A percentile compares a stretch with the other conserved stretches of the same genome.
Conservation (phyloP, 2,113 vertebrate species). For the Pungitius pungitius region DNA sequence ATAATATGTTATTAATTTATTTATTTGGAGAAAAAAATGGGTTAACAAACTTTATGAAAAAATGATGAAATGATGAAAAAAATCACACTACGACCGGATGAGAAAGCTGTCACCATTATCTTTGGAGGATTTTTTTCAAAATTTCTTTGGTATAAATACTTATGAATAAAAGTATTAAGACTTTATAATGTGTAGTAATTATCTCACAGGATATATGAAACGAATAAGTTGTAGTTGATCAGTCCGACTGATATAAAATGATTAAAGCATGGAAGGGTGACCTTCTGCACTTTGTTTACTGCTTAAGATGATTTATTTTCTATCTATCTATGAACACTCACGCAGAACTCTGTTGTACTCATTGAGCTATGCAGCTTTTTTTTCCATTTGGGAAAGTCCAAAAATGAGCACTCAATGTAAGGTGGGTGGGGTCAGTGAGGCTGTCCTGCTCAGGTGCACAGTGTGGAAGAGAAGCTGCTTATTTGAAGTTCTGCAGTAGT, state of each 20-base stretch:
- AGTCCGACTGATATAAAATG: background rate
- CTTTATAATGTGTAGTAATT: background rate
- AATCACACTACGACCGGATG: no score
- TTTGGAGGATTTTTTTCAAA: no score
- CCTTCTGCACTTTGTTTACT: background rate
- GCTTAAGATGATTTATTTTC: no score
- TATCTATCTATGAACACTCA: conserved; percentile 32
- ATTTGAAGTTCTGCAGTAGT: conserved; percentile 28
- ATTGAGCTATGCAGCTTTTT: conserved; percentile 3
- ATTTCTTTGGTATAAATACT: no score
- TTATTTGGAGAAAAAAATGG: background rate
- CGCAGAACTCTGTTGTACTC: conserved; percentile 20
- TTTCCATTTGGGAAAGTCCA: background rate
- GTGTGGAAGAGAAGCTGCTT: background rate
- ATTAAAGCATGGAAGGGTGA: background rate
- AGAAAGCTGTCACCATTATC: no score
- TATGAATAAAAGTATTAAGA: no score
- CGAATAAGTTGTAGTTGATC: background rate
- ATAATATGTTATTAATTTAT: background rate
- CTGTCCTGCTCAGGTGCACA: conserved; percentile 5
- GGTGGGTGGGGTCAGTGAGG: background rate
- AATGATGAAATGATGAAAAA: no score
- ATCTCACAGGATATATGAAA: background rate
- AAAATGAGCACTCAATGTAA: conserved; percentile 13
- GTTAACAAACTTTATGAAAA: no score